Evolutionary conservation across 2,113 vertebrate genomes (phyloP).

Genomic region (Mobula hypostoma): DNA sequence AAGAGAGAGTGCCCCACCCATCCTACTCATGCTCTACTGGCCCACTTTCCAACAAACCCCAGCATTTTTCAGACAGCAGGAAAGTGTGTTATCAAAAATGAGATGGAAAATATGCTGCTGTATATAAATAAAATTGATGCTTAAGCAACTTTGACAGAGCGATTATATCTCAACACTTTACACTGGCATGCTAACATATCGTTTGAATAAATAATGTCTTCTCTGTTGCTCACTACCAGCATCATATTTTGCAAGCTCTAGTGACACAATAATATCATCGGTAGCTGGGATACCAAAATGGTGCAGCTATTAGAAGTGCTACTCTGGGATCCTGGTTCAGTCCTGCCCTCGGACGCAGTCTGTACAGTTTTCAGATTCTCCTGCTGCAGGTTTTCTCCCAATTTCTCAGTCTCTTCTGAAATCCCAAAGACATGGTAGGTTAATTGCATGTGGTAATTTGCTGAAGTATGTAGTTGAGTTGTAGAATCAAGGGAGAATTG

Average conservation of each 20-base stretch:
- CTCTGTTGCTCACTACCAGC: neutral
- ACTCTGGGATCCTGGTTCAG: too few relatives aligned
- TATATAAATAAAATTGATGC: neutral
- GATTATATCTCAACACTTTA: neutral
- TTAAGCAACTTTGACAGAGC: neutral
- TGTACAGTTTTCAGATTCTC: too few relatives aligned
- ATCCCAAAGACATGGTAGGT: too few relatives aligned
- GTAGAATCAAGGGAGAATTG: too few relatives aligned
- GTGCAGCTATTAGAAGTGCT: too few relatives aligned
- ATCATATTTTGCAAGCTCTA: neutral
- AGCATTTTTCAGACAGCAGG: neutral
- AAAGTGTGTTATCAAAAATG: neutral
- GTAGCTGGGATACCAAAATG: neutral
- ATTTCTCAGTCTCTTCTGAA: too few relatives aligned
- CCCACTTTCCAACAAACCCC: neutral
- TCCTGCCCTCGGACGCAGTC: too few relatives aligned
- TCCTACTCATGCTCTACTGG: neutral
- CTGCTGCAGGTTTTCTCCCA: too few relatives aligned
- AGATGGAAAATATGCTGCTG: neutral
- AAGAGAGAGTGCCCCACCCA: neutral
- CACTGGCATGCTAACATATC: neutral
- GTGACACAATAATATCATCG: neutral
- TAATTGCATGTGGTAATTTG: too few relatives aligned
- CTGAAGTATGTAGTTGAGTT: too few relatives aligned
- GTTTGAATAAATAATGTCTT: neutral